Evolutionary conservation across 2,888 invertebrate species (phyloP).

Genomic region (Epirrita christyi): DNA sequence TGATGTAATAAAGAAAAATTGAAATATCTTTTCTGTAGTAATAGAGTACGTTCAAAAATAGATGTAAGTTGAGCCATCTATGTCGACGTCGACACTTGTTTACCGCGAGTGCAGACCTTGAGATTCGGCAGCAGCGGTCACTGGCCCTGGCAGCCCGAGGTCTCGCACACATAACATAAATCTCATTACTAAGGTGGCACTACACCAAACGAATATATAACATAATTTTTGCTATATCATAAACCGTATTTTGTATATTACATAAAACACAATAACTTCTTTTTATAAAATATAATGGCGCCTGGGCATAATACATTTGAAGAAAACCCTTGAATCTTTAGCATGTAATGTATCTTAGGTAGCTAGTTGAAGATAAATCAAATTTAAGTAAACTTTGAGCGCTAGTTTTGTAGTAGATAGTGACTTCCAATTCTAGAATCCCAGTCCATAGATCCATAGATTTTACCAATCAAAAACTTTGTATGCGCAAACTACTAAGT

Average conservation of each 20-base stretch:
- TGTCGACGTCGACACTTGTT: constrained; percentile 72
- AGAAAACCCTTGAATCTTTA: too few relatives aligned
- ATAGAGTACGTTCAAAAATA: constrained; percentile 16
- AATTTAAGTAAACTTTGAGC: too few relatives aligned
- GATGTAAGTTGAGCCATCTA: constrained; percentile 48
- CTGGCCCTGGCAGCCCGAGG: constrained; percentile 64
- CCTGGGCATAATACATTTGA: too few relatives aligned
- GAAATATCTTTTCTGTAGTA: neutral
- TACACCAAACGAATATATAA: constrained; percentile 3
- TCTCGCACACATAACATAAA: constrained; percentile 43
- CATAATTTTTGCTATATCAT: neutral
- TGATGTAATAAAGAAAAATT: neutral
- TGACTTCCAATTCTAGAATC: too few relatives aligned
- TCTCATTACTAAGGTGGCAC: constrained; percentile 60
- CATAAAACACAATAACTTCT: constrained; percentile 1
- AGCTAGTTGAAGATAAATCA: too few relatives aligned
- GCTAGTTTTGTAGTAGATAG: too few relatives aligned
- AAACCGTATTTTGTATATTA: neutral
- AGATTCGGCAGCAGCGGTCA: constrained; percentile 81
- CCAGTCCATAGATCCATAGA: too few relatives aligned
- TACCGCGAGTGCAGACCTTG: constrained; percentile 81
- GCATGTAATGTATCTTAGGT: too few relatives aligned
- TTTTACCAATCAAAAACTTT: too few relatives aligned
- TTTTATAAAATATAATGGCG: too few relatives aligned
- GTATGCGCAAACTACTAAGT: too few relatives aligned